Percentiles rank a stretch among this genome's conserved stretches.
Conservation (phyloP, 1,140 invertebrate genomes). For the Sinonovacula constricta region DNA sequence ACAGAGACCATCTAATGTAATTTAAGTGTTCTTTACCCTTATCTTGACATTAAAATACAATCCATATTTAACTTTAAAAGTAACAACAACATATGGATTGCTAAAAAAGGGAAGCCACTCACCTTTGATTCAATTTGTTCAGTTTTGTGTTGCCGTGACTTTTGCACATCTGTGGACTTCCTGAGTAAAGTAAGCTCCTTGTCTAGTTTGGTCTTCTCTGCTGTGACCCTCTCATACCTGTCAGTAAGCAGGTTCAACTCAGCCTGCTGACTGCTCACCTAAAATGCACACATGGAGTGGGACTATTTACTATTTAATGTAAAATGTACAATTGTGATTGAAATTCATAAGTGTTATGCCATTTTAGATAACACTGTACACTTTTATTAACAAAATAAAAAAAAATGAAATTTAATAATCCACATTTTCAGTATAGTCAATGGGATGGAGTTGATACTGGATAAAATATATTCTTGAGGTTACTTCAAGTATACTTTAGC, state of each 20-base stretch:
- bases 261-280: slow-evolving; percentile 61
- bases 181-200: slow-evolving; percentile 53
- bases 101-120: no score
- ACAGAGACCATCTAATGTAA: no score
- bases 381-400: background rate
- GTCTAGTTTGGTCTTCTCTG: slow-evolving; percentile 61
- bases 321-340: background rate
- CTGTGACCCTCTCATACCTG: slow-evolving; percentile 31
- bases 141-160: slow-evolving; percentile 39
- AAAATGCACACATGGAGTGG: background rate
- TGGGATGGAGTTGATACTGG: no score
- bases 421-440: background rate
- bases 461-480: no score
- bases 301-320: background rate
- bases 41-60: no score
- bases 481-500: no score
- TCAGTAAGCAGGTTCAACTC: slow-evolving; percentile 60
- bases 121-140: slow-evolving; percentile 57
- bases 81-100: no score
- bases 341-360: background rate
- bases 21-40: no score
- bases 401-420: background rate
- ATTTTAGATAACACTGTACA: no score
- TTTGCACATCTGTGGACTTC: slow-evolving; percentile 20
- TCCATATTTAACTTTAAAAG: no score